Base-by-base conservation (phyloP, 1,140 invertebrate genomes). In the Drosophila miranda region DNA sequence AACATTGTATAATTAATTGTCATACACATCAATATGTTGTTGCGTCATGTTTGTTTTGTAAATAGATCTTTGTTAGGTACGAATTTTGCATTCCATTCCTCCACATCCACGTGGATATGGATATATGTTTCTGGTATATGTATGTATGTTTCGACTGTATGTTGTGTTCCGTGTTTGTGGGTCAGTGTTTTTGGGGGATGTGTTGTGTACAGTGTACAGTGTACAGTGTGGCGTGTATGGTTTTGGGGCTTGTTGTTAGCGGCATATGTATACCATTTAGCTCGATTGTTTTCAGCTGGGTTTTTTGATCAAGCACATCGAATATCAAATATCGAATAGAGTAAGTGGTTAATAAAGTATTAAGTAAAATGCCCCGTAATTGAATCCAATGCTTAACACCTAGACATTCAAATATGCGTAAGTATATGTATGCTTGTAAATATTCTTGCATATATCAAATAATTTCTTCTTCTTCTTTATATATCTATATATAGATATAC, bases 1-100 rank as follows among this genome's bases (percentile, higher is more conserved):
- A 76, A 77, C 67, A 59, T 81, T 86, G 77, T 86, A 87, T 86
- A 87, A 78, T 86, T 86, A 86, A 86, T 86, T 86, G 81, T 86
- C 81, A 71, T 87, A 86, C 82, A 87, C 81, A 86, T 86, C 82
- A 77, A 86, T 38, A 13, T 38, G 3, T 38, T 13, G 11, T 38
- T 3, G 11, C 11, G 34, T 13, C 34, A 38, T 38, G 34, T 38
- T 38, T 19, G 19, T 8, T 50, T 46, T 83, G 80, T 84, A 84
- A 84, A 84, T 84, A 84, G 80, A 83, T 58, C 26, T 62, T 56
- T 57, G 55, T 78, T 67, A 84, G 82, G 82, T 84, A 84, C 81
- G 86, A 84, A 77, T 77, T 81, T 11, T 38, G 34, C 11, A 13
- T 67, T 26, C 23, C 23, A 77, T 61, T 67, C 45, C 43, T 67